A percentile compares a stretch with the other conserved stretches of the same genome.
phyloP scores from a whole-genome alignment of 1,140 invertebrate species.

The Lepidurus arcticus region DNA sequence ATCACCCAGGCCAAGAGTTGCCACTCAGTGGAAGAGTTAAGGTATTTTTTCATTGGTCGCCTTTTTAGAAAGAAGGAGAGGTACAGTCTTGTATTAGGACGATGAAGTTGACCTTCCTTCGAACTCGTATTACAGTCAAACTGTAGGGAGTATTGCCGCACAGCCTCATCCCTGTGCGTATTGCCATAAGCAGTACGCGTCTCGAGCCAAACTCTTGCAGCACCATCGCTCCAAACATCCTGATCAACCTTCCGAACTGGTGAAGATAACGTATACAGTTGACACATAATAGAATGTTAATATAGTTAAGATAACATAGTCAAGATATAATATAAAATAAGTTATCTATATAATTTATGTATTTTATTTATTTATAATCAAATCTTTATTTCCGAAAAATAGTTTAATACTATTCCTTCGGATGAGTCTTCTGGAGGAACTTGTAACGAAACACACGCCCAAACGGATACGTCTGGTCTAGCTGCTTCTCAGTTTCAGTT shows the following conservation, averaged over 20 bases:
- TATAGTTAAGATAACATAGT: too few relatives aligned
- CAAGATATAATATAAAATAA: neutral
- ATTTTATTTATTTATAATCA: neutral
- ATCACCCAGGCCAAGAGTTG: slow-evolving; percentile 69
- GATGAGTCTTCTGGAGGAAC: neutral
- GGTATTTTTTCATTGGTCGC: slow-evolving; percentile 33
- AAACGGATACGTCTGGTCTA: neutral
- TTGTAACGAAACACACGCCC: neutral
- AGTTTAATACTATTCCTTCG: neutral
- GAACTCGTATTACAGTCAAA: slow-evolving; percentile 61
- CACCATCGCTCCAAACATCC: slow-evolving; percentile 73
- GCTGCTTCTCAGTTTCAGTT: neutral
- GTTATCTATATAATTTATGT: neutral
- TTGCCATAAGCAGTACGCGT: slow-evolving; percentile 80
- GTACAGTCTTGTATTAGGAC: slow-evolving; percentile 37
- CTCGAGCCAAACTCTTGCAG: slow-evolving; percentile 71
- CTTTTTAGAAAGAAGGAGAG: neutral
- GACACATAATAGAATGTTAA: too few relatives aligned
- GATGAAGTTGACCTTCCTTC: slow-evolving; percentile 46
- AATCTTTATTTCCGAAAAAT: neutral
- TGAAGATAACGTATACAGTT: neutral
- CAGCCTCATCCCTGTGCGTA: slow-evolving; percentile 68
- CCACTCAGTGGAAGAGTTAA: slow-evolving; percentile 51
- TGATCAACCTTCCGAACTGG: slow-evolving; percentile 43
- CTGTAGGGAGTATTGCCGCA: slow-evolving; percentile 65